Conservation (phyloP, 2,888 invertebrate genomes). For the Pterostichus niger region DNA sequence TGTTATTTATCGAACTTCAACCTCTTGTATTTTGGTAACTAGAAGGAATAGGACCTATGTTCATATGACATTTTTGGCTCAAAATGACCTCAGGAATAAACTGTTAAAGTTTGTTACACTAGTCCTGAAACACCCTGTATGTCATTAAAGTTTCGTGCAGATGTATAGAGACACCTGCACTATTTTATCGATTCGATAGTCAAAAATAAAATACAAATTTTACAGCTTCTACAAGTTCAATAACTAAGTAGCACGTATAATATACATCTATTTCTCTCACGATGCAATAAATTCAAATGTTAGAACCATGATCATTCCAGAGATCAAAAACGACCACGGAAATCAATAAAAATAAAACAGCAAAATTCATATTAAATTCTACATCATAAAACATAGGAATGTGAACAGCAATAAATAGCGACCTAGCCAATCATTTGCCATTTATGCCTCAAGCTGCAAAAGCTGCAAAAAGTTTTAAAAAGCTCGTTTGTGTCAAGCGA, state of each 20-base stretch:
- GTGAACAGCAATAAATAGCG: constrained; percentile 6
- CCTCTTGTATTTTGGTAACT: no score
- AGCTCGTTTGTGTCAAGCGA: constrained; percentile 29
- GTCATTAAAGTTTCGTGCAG: no score
- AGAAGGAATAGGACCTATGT: no score
- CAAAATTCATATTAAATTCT: constrained; percentile 48
- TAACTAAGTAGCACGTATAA: not conserved
- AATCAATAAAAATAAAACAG: constrained; percentile 43
- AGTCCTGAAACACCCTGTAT: no score
- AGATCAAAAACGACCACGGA: constrained; percentile 23
- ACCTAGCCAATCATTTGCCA: constrained; percentile 35
- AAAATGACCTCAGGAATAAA: no score
- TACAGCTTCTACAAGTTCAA: not conserved
- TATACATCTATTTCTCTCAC: constrained; percentile 17
- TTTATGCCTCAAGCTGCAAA: not conserved
- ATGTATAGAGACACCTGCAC: no score
- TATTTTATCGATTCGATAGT: no score
- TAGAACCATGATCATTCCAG: constrained; percentile 28
- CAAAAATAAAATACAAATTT: no score
- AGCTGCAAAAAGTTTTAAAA: constrained; percentile 24
- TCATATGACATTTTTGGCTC: no score
- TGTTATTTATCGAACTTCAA: no score
- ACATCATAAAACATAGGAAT: constrained; percentile 37
- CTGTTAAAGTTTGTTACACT: no score
- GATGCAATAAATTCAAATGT: constrained; percentile 13